A percentile compares a stretch with the other conserved stretches of the same genome.
phyloP scores from a whole-genome alignment of 1,140 invertebrate species.

The Drosophila leontia region DNA sequence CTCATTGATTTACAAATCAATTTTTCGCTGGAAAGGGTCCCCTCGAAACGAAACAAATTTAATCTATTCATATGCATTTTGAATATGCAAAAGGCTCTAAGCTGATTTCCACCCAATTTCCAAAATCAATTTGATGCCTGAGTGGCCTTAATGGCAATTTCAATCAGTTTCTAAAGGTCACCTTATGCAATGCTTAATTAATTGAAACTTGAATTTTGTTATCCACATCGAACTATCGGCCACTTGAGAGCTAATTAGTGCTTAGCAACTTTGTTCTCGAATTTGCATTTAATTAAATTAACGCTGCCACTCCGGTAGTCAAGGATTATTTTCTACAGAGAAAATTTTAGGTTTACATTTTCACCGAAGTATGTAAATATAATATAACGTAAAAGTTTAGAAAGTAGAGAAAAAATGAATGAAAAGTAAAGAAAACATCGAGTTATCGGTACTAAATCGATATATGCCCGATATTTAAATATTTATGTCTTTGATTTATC shows the following conservation, averaged over 20 bases:
- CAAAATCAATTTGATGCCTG: conserved; percentile 36
- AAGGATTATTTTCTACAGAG: neutral
- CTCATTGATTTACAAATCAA: conserved; percentile 51
- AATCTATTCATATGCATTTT: conserved; percentile 37
- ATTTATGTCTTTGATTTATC: too few relatives aligned
- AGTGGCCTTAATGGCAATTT: conserved; percentile 23
- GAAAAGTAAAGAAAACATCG: too few relatives aligned
- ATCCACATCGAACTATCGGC: conserved; percentile 13
- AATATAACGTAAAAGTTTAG: too few relatives aligned
- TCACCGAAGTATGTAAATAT: too few relatives aligned
- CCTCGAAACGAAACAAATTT: conserved; percentile 19
- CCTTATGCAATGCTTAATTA: conserved; percentile 34
- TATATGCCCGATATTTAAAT: too few relatives aligned
- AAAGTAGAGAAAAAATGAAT: too few relatives aligned
- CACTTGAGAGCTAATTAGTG: conserved; percentile 7
- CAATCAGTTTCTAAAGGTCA: conserved; percentile 20
- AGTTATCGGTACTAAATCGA: too few relatives aligned
- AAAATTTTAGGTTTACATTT: neutral
- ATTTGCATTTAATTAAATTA: conserved; percentile 18
- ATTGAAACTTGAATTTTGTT: conserved; percentile 17
- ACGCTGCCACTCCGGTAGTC: neutral
- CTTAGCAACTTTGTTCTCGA: neutral
- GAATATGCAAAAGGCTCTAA: conserved; percentile 55
- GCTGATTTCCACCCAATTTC: conserved; percentile 33
- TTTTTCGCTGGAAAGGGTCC: conserved; percentile 33